phyloP scores from a whole-genome alignment of 2,888 invertebrate species.

The Lycophotia porphyrea region DNA sequence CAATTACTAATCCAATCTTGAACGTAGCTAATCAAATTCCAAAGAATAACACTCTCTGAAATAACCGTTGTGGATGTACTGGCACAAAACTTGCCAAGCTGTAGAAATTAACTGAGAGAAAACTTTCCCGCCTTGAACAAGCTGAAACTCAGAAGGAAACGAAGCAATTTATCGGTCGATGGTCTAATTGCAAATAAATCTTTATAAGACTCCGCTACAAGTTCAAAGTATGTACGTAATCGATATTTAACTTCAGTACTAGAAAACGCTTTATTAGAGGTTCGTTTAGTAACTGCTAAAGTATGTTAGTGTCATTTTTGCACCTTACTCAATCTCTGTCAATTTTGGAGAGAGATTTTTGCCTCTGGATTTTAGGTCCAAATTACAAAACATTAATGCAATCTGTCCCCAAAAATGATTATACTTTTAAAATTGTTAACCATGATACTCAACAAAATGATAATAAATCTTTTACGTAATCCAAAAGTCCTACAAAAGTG shows the following conservation, averaged over 20 bases:
- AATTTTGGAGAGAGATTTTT: no score
- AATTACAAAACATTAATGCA: background rate
- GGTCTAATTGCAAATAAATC: slow-evolving; percentile 61
- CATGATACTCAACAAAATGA: background rate
- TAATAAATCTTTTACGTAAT: background rate
- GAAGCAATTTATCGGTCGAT: slow-evolving; percentile 58
- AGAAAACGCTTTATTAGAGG: background rate
- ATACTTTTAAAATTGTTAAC: no score
- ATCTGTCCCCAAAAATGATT: background rate
- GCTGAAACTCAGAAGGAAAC: slow-evolving; percentile 44
- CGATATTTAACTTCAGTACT: slow-evolving; percentile 33
- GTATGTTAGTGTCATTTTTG: background rate
- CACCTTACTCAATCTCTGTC: rapidly evolving
- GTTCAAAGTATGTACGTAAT: slow-evolving; percentile 29
- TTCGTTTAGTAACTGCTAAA: background rate
- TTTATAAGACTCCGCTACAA: slow-evolving; percentile 39
- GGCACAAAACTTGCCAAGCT: slow-evolving; percentile 42
- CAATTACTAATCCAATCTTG: slow-evolving; percentile 31
- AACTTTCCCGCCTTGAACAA: slow-evolving; percentile 55
- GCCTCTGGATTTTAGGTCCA: background rate
- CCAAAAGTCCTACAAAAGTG: background rate
- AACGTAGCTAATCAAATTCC: slow-evolving; percentile 37
- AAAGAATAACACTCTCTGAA: slow-evolving; percentile 37
- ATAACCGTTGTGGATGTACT: slow-evolving; percentile 35
- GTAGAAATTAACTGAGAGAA: slow-evolving; percentile 55